Percentiles rank a stretch among this genome's conserved stretches.
Conservation (phyloP, 2,113 vertebrate species). For the cattle (Bos taurus) region DNA sequence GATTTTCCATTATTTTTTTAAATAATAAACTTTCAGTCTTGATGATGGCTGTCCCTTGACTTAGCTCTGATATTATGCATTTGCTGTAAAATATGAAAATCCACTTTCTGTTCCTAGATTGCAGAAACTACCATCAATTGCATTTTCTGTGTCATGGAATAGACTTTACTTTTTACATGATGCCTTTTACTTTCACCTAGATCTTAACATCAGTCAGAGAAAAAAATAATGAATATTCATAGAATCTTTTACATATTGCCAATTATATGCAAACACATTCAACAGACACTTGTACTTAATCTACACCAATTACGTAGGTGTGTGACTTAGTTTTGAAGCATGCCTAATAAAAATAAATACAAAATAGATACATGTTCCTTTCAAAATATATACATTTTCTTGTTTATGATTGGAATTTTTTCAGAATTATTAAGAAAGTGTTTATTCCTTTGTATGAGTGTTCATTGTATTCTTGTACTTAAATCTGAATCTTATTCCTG, state of each 20-base stretch:
- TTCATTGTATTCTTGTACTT: background rate
- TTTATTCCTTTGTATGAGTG: background rate
- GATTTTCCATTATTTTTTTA: background rate
- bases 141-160: background rate
- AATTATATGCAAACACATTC: slow-evolving; percentile 38
- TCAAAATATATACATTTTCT: background rate
- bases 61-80: background rate
- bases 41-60: background rate
- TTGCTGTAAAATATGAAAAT: background rate
- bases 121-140: background rate
- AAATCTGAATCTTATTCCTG: background rate
- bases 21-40: background rate
- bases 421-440: background rate
- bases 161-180: background rate
- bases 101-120: background rate
- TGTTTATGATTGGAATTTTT: background rate
- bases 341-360: slow-evolving; percentile 21
- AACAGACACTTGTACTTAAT: slow-evolving; percentile 39
- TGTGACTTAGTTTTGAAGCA: slow-evolving; percentile 15
- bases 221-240: slow-evolving; percentile 51
- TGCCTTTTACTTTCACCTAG: background rate
- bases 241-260: slow-evolving; percentile 35
- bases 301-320: slow-evolving; percentile 11
- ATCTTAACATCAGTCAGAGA: slow-evolving; percentile 28
- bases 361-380: background rate